Base-by-base conservation (phyloP, 2,888 invertebrate genomes). In the Drosophila sordidula region DNA sequence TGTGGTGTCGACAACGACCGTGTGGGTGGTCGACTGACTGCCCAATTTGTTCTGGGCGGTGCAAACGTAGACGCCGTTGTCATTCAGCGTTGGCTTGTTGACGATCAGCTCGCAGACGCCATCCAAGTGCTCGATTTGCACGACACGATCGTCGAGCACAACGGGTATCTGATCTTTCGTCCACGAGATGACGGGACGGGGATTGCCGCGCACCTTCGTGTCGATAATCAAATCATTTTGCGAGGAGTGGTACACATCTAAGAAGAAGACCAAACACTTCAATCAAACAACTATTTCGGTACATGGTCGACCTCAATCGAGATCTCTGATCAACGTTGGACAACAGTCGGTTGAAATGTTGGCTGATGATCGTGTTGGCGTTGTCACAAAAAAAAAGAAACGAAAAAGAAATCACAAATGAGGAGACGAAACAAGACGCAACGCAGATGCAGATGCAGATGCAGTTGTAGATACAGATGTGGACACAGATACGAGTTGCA, bases 221-320 rank as follows among this genome's bases (percentile, higher is more conserved):
- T 97, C 96, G 73, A 97, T 92, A 47, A 95, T 94, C 57, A 97
- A 92, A 91, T 96, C 96, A 90, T 96, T 95, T 88, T 95, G 95
- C 29, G 94, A 93, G 78, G 94, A 93, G 88, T 95, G 95, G 90
- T 95, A 97, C 6, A 93, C 94, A 91, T 97, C 97, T 95, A 92
- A 55, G 55, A 64, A 69, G 63, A 56, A 63, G 64, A 51, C 34
- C 41, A 56, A 45, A 59, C 68, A 70, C 58, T 76, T 78, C 74
- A 73, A 77, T 85, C 75, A 83, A 44, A 51, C 45, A 67, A 80
- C 90, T 90, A 90, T 90, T 90, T 90, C 83, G 18, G 69, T 64
- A 89, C 66, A 58, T 62, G 52, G 55, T 55, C 80, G 89, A 89
- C 91, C 90, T 89, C 89, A 89, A 89, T 89, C 66, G 59, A 46